Evolutionary conservation across 64 coral and sea anemone genomes (phyloP), one percentile per base, ranked within the genome.

Genomic region (Porites australiensis): DNA sequence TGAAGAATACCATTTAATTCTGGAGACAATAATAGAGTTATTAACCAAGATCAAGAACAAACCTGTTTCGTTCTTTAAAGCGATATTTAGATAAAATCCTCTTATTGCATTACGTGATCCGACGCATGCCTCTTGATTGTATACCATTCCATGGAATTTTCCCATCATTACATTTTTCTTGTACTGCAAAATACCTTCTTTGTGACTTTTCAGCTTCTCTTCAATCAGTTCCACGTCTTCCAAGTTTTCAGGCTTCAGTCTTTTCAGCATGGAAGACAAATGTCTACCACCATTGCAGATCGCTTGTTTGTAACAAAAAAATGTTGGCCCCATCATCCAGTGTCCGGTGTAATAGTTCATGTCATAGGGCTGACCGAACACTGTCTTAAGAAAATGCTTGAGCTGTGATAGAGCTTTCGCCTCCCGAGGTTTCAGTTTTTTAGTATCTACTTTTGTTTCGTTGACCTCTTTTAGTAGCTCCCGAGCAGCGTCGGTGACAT

Each of bases 281-380:
- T 90, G 75, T 37, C 50, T 70, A 4, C 88, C 88, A 49, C 79
- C 70, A 18, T 44, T 0, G 70, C 88, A 90, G 10, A 90, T 70
- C 21, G 45, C 43, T 15, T 90, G 75, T 64, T 4, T 14, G 27
- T 67, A 82, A n/a, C 89, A 91, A 14, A 91, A 91, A 4, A 48
- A n/a, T 44, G 44, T 64, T 4, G 88, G 89, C 2, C 79, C 89
- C 2, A 91, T 62, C 89, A 91, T 91, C 89, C 89, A 91, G 15
- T 91, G 64, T 19, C 89, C 89, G 5, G 78, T 54, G 15, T 91
- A 91, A 12, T 83, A 91, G 43, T 91, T 91, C 61, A 57, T 77
- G 6, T 73, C 79, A 58, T 22, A 91, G 7, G 89, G 77, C 37
- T 7, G 50, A 6, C 88, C 88, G 69, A 90, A 90, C 21, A 70